Evolutionary conservation across 2,113 vertebrate genomes (phyloP), one percentile per base, ranked within the genome.

Genomic region (Callionymus lyra): DNA sequence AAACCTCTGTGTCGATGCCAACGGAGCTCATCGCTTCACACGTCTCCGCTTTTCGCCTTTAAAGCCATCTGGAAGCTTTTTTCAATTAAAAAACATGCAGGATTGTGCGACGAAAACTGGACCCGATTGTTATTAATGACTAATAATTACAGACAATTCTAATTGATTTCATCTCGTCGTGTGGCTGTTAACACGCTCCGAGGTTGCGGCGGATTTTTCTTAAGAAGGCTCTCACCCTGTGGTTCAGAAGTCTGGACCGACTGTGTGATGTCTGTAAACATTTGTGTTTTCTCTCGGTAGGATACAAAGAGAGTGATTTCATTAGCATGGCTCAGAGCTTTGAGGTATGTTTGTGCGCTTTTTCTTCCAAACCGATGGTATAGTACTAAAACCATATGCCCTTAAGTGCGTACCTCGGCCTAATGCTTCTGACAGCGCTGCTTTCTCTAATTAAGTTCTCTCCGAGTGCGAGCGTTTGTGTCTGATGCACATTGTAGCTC

Each of bases 391-490:
- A 86, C 74, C 82, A 84, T 84, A 84, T 87, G 82, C 83, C 83
- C 82, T 85, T 81, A 85, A 84, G 84, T 80, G 74, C 1, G 60
- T 75, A 76, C 77, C 82, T 79, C 80, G 59, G 64, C 67, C 75
- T 82, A 86, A 81, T 84, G 79, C 76, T 82, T 87, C 68, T 87
- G 84, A 87, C 85, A 85, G 85, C 66, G 53, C 81, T 84, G 81
- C 67, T 86, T 82, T 82, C 82, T 84, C 71, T 85, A 82, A 86
- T 87, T 86, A 86, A 82, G 70, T 73, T 84, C 81, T 85, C 61
- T 61, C 53, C 52, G 52, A 62, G 76, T 68, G 70, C 70, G 47
- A 72, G 66, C 49, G 62, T 53, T 56, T 70, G 74, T 68, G 74
- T 81, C 76, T 62, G 62, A 66, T 76, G 70, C 78, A 81, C 74